These are phyloP conservation scores for Poecilobothrus nobilitatus DNA, from an alignment of 2,888 invertebrate genomes.

Conservation along the genomic window DNA sequence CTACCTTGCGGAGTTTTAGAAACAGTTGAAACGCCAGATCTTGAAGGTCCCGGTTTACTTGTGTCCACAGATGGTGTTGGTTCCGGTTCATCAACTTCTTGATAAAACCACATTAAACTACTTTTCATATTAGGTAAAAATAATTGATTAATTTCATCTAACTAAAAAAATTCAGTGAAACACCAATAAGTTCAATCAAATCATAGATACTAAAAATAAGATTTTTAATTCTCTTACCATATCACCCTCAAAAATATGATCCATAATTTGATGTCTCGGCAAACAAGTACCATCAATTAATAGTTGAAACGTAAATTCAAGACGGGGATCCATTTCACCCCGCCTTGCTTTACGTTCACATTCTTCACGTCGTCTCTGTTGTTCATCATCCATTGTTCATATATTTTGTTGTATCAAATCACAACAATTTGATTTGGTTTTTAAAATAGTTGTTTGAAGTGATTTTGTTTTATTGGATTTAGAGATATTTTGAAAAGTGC, in stretches of 20 bases:
- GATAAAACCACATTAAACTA: conserved; percentile 81
- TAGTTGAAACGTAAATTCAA: conserved; percentile 84
- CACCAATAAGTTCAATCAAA: neutral
- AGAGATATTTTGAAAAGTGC: neutral
- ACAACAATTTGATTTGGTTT: conserved; percentile 12
- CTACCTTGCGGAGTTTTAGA: conserved; percentile 44
- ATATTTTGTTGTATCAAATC: conserved; percentile 23
- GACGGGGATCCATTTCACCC: conserved; percentile 84
- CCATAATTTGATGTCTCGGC: conserved; percentile 77
- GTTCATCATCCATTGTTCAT: conserved; percentile 39
- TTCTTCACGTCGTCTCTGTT: conserved; percentile 73
- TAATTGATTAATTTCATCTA: conserved; percentile 80
- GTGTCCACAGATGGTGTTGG: conserved; percentile 36
- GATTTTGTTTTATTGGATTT: neutral
- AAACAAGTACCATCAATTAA: conserved; percentile 76
- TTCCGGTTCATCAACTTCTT: conserved; percentile 69
- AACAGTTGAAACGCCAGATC: conserved; percentile 45
- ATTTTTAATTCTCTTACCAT: conserved; percentile 52
- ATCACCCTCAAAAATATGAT: conserved; percentile 81
- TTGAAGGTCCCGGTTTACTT: conserved; percentile 47
- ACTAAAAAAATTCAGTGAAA: conserved; percentile 42
- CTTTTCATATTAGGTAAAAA: conserved; percentile 78
- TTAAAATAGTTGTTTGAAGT: conserved; percentile 18
- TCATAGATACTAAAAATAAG: no score
- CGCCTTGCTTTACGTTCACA: conserved; percentile 83